Evolutionary conservation across 2,888 invertebrate species (phyloP), one percentile per base, ranked within the genome.

Genomic region (Leucophenga montana): DNA sequence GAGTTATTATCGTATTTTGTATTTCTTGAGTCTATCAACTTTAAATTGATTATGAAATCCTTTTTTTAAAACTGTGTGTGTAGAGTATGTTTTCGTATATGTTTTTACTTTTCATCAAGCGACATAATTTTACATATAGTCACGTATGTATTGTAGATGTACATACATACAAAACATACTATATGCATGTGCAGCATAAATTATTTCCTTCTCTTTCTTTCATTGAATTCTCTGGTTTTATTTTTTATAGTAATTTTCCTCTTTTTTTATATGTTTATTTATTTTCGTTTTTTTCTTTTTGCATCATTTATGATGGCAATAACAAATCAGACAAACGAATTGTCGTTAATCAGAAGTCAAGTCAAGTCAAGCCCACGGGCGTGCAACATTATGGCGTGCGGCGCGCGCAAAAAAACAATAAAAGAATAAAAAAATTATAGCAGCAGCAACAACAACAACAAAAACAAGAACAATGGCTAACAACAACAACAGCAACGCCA

Each of bases 271-370:
- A 27, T 31, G 6, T 16, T 16, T 59, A 27, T 11, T 13, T n/a
- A 27, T 27, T 59, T 59, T 22, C n/a, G n/a, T n/a, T 20, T 22
- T 27, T 2, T 56, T 33, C n/a, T 59, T 48, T 22, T n/a, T 22
- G 33, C 61, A 18, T 39, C 48, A 64, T 64, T 64, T 65, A 66
- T 67, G 48, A 16, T 59, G 72, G 81, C 73, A 81, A 81, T 83
- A 83, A 83, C 80, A 81, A 83, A 83, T 81, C 82, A 78, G 79
- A 80, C 84, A 83, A 81, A 82, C 84, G 84, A 83, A 83, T 79
- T 83, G 84, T 79, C 82, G 81, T 81, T 84, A 83, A 81, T 81
- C 80, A 81, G 80, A 74, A 77, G 76, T 72, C 72, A 73, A 70
- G 71, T 39, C 67, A 57, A 56, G n/a, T n/a, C n/a, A n/a, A n/a